These are phyloP conservation scores for Aegithalos caudatus DNA, from an alignment of 2,113 vertebrate species.

Conservation along the genomic window DNA sequence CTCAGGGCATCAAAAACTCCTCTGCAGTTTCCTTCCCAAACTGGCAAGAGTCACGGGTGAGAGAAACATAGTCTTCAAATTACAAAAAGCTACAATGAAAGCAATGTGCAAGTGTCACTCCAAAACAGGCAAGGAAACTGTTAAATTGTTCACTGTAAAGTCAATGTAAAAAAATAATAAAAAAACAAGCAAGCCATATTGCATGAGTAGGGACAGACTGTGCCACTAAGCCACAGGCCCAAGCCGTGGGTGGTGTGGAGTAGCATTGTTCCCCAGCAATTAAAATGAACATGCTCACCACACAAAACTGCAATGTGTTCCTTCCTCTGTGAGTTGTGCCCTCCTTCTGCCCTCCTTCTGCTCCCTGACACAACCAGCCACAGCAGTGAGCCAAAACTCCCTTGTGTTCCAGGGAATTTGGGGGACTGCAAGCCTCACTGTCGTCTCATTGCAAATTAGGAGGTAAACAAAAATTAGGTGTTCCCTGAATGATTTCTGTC, in stretches of 20 bases:
- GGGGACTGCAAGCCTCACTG: background rate
- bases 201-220: constrained; percentile 58
- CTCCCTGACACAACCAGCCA: background rate
- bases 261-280: constrained; percentile 45
- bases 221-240: constrained; percentile 54
- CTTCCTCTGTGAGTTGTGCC: background rate
- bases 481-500: background rate
- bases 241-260: constrained; percentile 53
- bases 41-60: background rate
- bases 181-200: constrained; percentile 48
- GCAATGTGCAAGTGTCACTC: background rate
- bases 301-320: constrained; percentile 20
- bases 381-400: background rate
- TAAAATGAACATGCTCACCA: constrained; percentile 29
- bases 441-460: background rate
- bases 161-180: background rate
- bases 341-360: constrained; percentile 2
- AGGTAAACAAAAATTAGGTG: background rate
- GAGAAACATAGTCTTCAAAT: background rate
- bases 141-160: constrained; percentile 15
- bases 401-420: background rate
- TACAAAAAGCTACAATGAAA: background rate
- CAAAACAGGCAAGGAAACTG: background rate
- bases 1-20: background rate
- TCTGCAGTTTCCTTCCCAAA: background rate